Percentiles rank a stretch among this genome's conserved stretches.
These are phyloP conservation scores for Eristalinus aeneus DNA, from an alignment of 2,888 invertebrate species.

Conservation along the genomic window DNA sequence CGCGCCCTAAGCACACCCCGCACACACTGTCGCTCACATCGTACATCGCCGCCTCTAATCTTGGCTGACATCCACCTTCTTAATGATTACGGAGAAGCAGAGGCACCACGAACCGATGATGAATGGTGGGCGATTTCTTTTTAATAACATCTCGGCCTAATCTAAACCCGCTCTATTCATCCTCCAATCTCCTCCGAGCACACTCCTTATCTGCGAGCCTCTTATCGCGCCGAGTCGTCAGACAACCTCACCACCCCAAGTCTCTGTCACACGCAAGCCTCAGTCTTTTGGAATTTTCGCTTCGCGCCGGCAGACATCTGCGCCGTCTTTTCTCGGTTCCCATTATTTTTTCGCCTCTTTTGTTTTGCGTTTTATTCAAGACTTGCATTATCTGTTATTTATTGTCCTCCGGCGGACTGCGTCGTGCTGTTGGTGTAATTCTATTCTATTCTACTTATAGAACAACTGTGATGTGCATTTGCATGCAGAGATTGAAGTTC, in stretches of 20 bases:
- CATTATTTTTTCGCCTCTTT: slow-evolving; percentile 25
- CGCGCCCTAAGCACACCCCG: slow-evolving; percentile 1
- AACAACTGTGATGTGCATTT: slow-evolving; percentile 84
- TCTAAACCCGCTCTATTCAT: slow-evolving; percentile 24
- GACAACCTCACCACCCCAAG: slow-evolving; percentile 41
- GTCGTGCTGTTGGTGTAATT: slow-evolving; percentile 27
- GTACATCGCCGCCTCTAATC: slow-evolving; percentile 34
- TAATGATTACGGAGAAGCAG: slow-evolving; percentile 48
- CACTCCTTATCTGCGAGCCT: slow-evolving; percentile 52
- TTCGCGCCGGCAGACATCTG: slow-evolving; percentile 37
- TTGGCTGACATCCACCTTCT: slow-evolving; percentile 62
- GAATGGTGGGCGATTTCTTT: slow-evolving; percentile 34
- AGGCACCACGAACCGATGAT: slow-evolving; percentile 32
- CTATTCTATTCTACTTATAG: slow-evolving; percentile 70
- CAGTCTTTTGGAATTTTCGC: slow-evolving; percentile 62
- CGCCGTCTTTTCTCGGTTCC: neutral
- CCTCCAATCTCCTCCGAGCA: slow-evolving; percentile 5
- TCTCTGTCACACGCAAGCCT: slow-evolving; percentile 25
- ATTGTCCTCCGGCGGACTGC: slow-evolving; percentile 56
- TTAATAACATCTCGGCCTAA: slow-evolving; percentile 28
- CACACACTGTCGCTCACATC: neutral
- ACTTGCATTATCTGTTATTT: slow-evolving; percentile 53
- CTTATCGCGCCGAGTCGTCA: slow-evolving; percentile 49
- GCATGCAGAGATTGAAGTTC: slow-evolving; percentile 92
- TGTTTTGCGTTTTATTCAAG: slow-evolving; percentile 30